These are phyloP conservation scores for Synodontis membranacea DNA, from an alignment of 2,113 vertebrate genomes.

Conservation along the genomic window DNA sequence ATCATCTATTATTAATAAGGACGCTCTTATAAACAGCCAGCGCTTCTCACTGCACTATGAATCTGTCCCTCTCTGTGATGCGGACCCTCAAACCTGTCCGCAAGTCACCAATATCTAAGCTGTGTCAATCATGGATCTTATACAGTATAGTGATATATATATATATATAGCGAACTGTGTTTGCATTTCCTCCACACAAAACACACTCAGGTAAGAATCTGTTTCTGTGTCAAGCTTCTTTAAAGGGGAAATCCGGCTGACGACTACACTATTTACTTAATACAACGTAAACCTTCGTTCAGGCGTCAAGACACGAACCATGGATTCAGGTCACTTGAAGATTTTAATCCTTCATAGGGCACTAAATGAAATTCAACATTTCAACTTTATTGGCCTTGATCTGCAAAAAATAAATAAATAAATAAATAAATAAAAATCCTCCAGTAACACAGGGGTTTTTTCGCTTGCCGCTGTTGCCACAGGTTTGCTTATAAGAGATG, in stretches of 20 bases:
- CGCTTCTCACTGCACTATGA: neutral
- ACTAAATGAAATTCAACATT: too few species aligned
- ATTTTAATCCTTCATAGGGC: neutral
- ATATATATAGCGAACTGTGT: neutral
- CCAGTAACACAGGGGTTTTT: too few species aligned
- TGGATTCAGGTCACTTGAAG: neutral
- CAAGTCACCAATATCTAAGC: neutral
- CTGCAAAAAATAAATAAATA: too few species aligned
- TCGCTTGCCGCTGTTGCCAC: too few species aligned
- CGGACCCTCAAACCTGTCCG: neutral
- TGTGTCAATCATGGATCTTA: neutral
- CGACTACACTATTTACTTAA: neutral
- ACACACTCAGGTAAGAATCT: neutral
- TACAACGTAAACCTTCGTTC: neutral
- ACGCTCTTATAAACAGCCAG: neutral
- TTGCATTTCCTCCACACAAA: neutral
- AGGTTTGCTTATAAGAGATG: too few species aligned
- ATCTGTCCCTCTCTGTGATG: neutral
- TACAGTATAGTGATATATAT: neutral
- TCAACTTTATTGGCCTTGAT: too few species aligned
- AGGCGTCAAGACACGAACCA: neutral
- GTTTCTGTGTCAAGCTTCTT: neutral
- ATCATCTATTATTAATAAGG: constrained; percentile 39
- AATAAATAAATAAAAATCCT: too few species aligned
- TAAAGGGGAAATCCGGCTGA: neutral